phyloP scores from a whole-genome alignment of 2,797 vertebrate species.

The Chaetophractus vellerosus region DNA sequence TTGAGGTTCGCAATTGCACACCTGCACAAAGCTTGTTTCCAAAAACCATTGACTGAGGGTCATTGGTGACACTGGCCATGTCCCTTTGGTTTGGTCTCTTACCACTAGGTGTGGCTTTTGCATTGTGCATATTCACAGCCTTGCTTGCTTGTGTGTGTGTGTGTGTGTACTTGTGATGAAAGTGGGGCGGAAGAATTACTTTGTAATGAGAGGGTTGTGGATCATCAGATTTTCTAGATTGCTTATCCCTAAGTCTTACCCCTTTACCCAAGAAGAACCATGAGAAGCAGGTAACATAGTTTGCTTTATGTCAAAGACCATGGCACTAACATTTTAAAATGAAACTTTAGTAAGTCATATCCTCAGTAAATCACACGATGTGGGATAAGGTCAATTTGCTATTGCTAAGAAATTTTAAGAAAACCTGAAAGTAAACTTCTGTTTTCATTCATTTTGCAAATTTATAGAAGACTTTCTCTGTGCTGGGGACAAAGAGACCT shows the following conservation, averaged over 20 bases:
- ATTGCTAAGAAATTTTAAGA: neutral
- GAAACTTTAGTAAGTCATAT: neutral
- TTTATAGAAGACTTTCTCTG: neutral
- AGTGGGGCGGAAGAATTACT: neutral
- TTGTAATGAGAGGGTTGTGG: neutral
- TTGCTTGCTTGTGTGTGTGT: neutral
- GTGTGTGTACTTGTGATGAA: neutral
- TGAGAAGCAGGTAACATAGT: rapidly evolving
- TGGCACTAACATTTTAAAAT: neutral
- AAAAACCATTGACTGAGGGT: neutral
- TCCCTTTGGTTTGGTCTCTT: neutral
- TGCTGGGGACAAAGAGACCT: neutral
- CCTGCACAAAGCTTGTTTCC: neutral
- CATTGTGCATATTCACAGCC: neutral
- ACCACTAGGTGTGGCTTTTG: neutral
- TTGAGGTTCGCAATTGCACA: neutral
- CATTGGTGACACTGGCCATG: neutral
- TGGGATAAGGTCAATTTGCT: neutral
- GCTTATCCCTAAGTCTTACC: neutral
- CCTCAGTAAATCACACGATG: neutral
- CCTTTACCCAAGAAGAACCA: neutral
- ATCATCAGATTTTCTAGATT: neutral
- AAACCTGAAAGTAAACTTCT: slow-evolving; percentile 11
- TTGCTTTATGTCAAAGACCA: neutral
- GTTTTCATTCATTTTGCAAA: neutral